Evolutionary conservation across 2,113 vertebrate genomes (phyloP).

Genomic region (Mirza zaza): DNA sequence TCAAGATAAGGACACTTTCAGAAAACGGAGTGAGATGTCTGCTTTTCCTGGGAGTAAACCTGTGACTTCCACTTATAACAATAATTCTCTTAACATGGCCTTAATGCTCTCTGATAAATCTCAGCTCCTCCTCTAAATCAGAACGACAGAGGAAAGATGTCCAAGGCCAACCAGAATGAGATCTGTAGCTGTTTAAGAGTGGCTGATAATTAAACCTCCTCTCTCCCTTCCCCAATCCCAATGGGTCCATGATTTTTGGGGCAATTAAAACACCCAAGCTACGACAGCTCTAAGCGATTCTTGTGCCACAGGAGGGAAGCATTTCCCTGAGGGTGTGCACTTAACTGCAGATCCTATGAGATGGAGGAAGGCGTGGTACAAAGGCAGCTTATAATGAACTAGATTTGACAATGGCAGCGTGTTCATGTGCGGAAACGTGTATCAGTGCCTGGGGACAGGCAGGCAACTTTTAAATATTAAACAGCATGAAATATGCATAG

Average conservation of each 20-base stretch:
- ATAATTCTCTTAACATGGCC: slow-evolving; percentile 8
- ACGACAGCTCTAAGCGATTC: neutral
- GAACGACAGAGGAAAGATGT: neutral
- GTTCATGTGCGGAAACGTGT: neutral
- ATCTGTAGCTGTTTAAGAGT: neutral
- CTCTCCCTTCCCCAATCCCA: neutral
- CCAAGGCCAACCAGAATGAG: neutral
- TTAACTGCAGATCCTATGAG: slow-evolving; percentile 29
- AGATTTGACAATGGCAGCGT: neutral
- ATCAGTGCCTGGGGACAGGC: slow-evolving; percentile 11
- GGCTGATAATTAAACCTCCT: neutral
- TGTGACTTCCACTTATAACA: slow-evolving; percentile 33
- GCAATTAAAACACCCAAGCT: neutral
- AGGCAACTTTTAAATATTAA: slow-evolving; percentile 67
- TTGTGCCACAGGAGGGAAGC: neutral
- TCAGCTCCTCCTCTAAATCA: slow-evolving; percentile 14
- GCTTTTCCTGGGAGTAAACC: slow-evolving; percentile 47
- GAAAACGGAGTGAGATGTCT: neutral
- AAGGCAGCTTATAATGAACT: neutral
- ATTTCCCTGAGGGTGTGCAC: neutral
- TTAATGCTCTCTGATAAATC: slow-evolving; percentile 44
- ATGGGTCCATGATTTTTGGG: neutral
- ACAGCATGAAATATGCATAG: slow-evolving; percentile 50
- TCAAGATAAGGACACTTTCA: slow-evolving; percentile 51
- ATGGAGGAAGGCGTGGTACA: slow-evolving; percentile 42